These are phyloP conservation scores for Callithrix jacchus DNA, from an alignment of 2,113 vertebrate genomes.

Conservation along the genomic window DNA sequence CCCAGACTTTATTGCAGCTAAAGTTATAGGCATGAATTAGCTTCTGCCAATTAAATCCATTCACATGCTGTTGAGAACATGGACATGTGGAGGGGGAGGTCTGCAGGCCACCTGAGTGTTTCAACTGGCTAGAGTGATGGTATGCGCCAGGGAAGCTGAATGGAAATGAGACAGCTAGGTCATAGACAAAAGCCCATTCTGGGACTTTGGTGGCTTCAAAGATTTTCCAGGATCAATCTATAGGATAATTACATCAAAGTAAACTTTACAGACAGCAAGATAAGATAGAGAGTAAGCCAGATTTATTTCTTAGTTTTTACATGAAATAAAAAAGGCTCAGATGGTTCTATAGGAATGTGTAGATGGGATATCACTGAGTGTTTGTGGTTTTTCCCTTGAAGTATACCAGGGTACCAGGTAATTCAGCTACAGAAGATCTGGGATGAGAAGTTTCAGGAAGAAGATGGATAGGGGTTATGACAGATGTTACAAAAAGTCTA, in stretches of 20 bases:
- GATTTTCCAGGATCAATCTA: neutral
- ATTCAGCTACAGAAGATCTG: neutral
- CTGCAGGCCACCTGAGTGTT: neutral
- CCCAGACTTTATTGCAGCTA: neutral
- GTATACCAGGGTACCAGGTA: neutral
- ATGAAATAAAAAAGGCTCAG: neutral
- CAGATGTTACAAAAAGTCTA: neutral
- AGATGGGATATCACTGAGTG: neutral
- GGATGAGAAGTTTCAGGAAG: neutral
- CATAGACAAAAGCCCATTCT: too few species aligned
- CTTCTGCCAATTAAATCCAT: neutral
- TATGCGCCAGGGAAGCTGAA: neutral
- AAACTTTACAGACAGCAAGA: neutral
- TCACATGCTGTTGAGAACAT: neutral
- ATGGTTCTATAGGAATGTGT: neutral
- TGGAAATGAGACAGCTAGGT: too few species aligned
- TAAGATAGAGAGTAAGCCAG: neutral
- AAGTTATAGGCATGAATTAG: slow-evolving; percentile 31
- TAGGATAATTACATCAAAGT: neutral
- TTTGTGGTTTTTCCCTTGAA: neutral
- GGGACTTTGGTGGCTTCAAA: neutral
- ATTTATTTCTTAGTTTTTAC: neutral
- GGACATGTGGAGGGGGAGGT: neutral
- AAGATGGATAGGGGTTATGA: neutral
- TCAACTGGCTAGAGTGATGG: neutral